Conservation (phyloP, 2,888 invertebrate species). For the Cyclophora punctaria region DNA sequence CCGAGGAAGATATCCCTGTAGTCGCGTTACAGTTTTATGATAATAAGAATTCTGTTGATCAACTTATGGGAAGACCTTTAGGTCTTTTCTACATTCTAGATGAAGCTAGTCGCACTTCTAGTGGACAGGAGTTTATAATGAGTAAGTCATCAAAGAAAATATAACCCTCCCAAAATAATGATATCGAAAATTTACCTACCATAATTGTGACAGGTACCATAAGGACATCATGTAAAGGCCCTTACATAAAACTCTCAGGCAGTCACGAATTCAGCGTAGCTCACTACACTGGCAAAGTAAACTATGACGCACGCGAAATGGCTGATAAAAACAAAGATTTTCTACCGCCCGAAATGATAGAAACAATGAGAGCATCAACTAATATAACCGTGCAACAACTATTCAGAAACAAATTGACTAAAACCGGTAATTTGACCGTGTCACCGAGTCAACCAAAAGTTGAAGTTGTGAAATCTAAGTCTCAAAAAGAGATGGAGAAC, state of each 20-base stretch:
- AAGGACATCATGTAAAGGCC: slow-evolving; percentile 65
- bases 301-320: slow-evolving; percentile 88
- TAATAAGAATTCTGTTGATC: slow-evolving; percentile 91
- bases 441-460: slow-evolving; percentile 56
- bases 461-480: slow-evolving; percentile 43
- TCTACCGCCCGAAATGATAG: slow-evolving; percentile 91
- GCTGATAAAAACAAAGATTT: slow-evolving; percentile 93
- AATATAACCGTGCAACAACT: slow-evolving; percentile 82
- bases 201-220: slow-evolving; percentile 68
- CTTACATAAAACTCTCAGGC: slow-evolving; percentile 73
- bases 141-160: slow-evolving; percentile 59
- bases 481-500: slow-evolving; percentile 65
- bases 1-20: slow-evolving; percentile 86
- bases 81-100: slow-evolving; percentile 91
- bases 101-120: slow-evolving; percentile 85
- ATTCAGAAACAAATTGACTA: slow-evolving; percentile 89
- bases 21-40: slow-evolving; percentile 86
- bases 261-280: slow-evolving; percentile 86
- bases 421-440: slow-evolving; percentile 87
- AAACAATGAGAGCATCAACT: slow-evolving; percentile 85
- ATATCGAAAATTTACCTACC: slow-evolving; percentile 4
- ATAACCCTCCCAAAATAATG: neutral
- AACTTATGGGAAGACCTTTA: slow-evolving; percentile 87
- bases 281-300: slow-evolving; percentile 92
- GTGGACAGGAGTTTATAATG: slow-evolving; percentile 82